Evolutionary conservation across 2,797 vertebrate species (phyloP), one percentile per base, ranked within the genome.

Genomic region (Anabas testudineus): DNA sequence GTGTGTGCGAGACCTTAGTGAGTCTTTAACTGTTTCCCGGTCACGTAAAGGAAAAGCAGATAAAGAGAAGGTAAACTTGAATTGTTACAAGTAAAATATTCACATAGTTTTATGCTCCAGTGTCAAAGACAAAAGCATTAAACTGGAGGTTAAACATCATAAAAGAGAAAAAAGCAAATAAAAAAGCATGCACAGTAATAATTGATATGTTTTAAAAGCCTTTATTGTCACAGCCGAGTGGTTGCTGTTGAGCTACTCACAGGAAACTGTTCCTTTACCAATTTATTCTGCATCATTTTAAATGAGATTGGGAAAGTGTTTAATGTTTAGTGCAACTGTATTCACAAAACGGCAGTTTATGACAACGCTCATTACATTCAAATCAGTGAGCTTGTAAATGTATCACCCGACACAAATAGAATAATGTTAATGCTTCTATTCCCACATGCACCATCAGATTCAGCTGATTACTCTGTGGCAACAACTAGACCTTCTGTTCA

Each of bases 21-120:
- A 47, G 43, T 47, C 13, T 62, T 51, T 52, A 62, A 76, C 47
- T 4, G 1, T 68, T 76, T 59, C 32, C 41, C 19, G 26, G 15
- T 30, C 18, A 57, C 49, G 68, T 7, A 42, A 8, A 13, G 21
- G 24, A 51, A 18, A 28, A 13, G 5, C 21, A 32, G 65, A 76
- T 74, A 63, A 52, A 39, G 6, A 14, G 8, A 18, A 1, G 0
- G 1, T 30, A 54, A 2, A 8, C 7, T 30, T 21, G 9, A 1
- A 9, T 18, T 42, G 1, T 22, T 5, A 41, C 37, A 41, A 5
- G 4, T 41, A 6, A 5, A 41, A 41, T 41, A 41, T 16, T 41
- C 4, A 41, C 14, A 34, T 7, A 30, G 30, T 36, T 10, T 32
- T 5, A 5, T 37, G 36, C 36, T 37, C 13, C 13, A 2, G 37